Conservation (phyloP, 2,797 vertebrate species). For the Salarias fasciatus region DNA sequence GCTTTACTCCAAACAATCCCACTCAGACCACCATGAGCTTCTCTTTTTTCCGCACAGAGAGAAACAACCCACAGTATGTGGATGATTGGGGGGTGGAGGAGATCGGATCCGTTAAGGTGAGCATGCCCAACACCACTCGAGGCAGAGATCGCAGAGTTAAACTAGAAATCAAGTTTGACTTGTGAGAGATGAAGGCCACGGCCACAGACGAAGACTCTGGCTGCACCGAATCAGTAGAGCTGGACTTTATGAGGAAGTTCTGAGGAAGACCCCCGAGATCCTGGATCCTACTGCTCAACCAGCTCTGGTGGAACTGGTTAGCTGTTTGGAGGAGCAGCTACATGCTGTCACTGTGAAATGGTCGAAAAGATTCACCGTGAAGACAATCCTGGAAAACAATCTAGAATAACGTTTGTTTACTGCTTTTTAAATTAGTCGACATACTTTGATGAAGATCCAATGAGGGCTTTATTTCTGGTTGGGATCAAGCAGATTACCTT, state of each 20-base stretch:
- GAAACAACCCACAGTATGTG: neutral
- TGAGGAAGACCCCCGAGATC: no score
- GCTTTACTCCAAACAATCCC: accelerated
- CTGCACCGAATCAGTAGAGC: accelerated
- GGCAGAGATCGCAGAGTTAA: accelerated
- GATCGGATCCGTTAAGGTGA: accelerated
- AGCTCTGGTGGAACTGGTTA: no score
- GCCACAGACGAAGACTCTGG: neutral
- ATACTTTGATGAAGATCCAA: no score
- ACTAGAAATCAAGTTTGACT: neutral
- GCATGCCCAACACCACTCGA: accelerated
- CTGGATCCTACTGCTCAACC: no score
- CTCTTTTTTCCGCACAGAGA: neutral
- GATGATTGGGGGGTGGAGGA: neutral
- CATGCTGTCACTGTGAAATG: no score
- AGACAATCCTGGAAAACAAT: no score
- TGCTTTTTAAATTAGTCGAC: no score
- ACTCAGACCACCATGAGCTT: accelerated
- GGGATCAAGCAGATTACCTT: no score
- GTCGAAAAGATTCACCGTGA: no score
- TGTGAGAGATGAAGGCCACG: neutral
- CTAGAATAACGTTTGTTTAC: no score
- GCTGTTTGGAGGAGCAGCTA: no score
- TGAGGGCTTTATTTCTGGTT: no score
- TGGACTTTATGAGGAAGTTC: neutral